Conservation (phyloP, 2,888 invertebrate genomes). For the Tiliacea aurago region DNA sequence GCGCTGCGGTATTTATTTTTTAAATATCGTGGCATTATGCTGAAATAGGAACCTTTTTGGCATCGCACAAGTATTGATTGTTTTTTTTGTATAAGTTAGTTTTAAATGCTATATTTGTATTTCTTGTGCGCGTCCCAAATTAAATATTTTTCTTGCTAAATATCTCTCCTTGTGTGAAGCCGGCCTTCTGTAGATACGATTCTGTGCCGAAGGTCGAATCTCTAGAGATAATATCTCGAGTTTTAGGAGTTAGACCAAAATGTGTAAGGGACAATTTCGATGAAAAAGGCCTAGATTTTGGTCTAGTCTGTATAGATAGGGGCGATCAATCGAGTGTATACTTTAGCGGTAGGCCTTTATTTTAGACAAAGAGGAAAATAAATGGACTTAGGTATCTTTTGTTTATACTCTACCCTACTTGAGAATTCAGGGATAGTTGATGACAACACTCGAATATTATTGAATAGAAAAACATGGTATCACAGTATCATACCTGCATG, state of each 20-base stretch:
- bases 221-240: constrained; percentile 45
- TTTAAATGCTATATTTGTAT: too few species aligned
- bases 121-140: too few species aligned
- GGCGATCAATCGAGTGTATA: constrained; percentile 28
- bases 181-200: not conserved
- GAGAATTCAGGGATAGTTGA: not conserved
- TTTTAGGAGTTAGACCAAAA: constrained; percentile 31
- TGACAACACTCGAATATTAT: not conserved
- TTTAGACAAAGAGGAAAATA: constrained; percentile 12
- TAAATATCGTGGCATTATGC: too few species aligned
- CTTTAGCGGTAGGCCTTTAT: constrained; percentile 8
- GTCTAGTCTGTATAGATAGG: constrained; percentile 9
- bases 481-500: not conserved
- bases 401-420: not conserved
- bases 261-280: constrained; percentile 22
- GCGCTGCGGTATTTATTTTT: too few species aligned
- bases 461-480: not conserved
- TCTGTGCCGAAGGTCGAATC: constrained; percentile 6
- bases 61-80: too few species aligned
- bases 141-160: too few species aligned
- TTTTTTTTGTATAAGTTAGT: too few species aligned
- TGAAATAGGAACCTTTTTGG: too few species aligned
- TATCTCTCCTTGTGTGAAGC: too few species aligned
- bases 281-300: constrained; percentile 29
- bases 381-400: not conserved